These are phyloP conservation scores for Brachionus manjavacas DNA, from an alignment of 1,140 invertebrate species.

Conservation along the genomic window DNA sequence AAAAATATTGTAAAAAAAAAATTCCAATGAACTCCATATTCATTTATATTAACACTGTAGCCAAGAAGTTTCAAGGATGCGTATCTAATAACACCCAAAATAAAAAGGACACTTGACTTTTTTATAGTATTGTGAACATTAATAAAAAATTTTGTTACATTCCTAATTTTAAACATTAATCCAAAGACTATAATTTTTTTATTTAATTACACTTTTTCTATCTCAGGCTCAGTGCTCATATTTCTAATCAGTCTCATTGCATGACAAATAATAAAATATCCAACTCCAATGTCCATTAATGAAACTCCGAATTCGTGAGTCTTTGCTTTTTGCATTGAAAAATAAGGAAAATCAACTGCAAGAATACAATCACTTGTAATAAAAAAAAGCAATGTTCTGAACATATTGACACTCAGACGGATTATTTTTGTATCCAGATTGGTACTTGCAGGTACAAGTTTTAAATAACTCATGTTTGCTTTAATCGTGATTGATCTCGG, in stretches of 20 bases:
- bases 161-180: background rate
- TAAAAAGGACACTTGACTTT: constrained; percentile 46
- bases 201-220: background rate
- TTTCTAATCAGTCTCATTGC: constrained; percentile 59
- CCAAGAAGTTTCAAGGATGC: constrained; percentile 53
- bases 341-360: constrained; percentile 10
- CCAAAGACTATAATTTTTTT: background rate
- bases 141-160: background rate
- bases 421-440: background rate
- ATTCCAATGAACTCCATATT: constrained; percentile 34
- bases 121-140: background rate
- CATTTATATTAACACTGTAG: background rate
- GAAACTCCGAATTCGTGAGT: constrained; percentile 78
- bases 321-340: constrained; percentile 63
- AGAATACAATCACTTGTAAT: constrained; percentile 20
- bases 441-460: background rate
- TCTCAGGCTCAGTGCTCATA: background rate
- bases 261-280: constrained; percentile 78
- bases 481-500: background rate
- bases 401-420: background rate
- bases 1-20: constrained; percentile 28
- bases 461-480: background rate
- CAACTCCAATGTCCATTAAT: constrained; percentile 92
- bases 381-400: background rate
- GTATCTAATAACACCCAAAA: constrained; percentile 67